Evolutionary conservation across 2,113 vertebrate genomes (phyloP), one percentile per base, ranked within the genome.

Genomic region (Piaya cayana): DNA sequence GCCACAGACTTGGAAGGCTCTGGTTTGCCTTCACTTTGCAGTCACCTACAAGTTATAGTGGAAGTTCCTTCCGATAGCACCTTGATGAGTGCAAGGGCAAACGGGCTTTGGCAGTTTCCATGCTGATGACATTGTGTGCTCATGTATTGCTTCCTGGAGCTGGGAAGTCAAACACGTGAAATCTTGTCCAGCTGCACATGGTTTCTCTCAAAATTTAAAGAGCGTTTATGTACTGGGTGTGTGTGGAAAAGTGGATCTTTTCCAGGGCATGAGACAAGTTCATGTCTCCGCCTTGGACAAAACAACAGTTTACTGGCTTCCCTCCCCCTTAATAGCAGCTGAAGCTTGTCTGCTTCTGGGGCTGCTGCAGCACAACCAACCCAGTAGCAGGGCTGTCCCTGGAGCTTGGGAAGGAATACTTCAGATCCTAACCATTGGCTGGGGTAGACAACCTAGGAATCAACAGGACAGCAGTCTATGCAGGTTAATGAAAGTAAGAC

Each of bases 21-120:
- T 49, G 62, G 15, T 0, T 1, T 1, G 2, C 25, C 62, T 68
- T 62, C 1, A 1, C 36, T 82, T 56, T 15, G 2, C 22, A 9
- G n/a, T 58, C 43, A 63, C 29, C 49, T 52, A 5, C 11, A 9
- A 26, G 9, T 60, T 47, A n/a, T 5, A 69, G 15, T 0, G 2
- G 1, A 14, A 39, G 65, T 74, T 77, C 30, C 34, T 88, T 55
- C 52, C 71, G n/a, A 17, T 43, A 68, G 7, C 22, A 63, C 17
- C 49, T 79, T 50, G 23, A 88, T 19, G 16, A 90, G 9, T 14
- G 43, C 18, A 26, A 27, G 29, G 17, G 8, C 6, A 53, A 53
- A 43, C 30, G 4, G 58, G 16, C 67, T 62, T 78, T 11, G 11
- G 11, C 1, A 0, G 9, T 60, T 37, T 81, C 39, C 36, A 76